Evolutionary conservation across 2,888 invertebrate species (phyloP), one percentile per base, ranked within the genome.

Genomic region (Chalcosyrphus nemorum): DNA sequence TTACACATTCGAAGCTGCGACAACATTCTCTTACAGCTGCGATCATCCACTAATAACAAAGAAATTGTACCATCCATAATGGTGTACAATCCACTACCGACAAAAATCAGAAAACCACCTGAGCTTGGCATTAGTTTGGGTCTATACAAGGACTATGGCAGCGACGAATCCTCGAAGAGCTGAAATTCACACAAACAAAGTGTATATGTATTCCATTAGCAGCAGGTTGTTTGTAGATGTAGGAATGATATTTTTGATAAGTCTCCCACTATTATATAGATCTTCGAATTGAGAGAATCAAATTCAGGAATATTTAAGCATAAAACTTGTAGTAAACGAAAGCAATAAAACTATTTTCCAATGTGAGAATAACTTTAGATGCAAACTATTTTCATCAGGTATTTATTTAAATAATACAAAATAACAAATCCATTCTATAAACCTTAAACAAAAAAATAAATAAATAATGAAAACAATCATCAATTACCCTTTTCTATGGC

Each of bases 71-170:
- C 76, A 35, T 75, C 81, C 43, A 71, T 76, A 5, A 71, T 76
- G 38, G 88, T 87, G 2, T 89, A 88, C 72, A 89, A 88, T 86
- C 89, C 90, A 50, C 87, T 90, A 86, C 87, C 89, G 27, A 87
- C 87, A 47, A 89, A 89, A 27, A 77, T 89, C 71, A 87, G 87
- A 65, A 89, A 88, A 59, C 88, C 89, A 2, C 59, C 87, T 35
- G 87, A 87, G 21, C 72, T 86, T 13, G 86, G 86, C 38, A 81
- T 85, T 24, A 81, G 86, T 57, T 71, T 86, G 56, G 86, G 81
- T 9, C 70, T 86, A 7, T 86, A 86, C 65, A 86, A 86, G 65
- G 78, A 66, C 76, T 78, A 68, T 29, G 61, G 61, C 54, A 78
- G 68, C 13, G 82, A 82, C 43, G 77, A 78, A 15, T 63, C 82